Evolutionary conservation across 2,888 invertebrate genomes (phyloP), one percentile per base, ranked within the genome.

Genomic region (Hydropsyche betteni): DNA sequence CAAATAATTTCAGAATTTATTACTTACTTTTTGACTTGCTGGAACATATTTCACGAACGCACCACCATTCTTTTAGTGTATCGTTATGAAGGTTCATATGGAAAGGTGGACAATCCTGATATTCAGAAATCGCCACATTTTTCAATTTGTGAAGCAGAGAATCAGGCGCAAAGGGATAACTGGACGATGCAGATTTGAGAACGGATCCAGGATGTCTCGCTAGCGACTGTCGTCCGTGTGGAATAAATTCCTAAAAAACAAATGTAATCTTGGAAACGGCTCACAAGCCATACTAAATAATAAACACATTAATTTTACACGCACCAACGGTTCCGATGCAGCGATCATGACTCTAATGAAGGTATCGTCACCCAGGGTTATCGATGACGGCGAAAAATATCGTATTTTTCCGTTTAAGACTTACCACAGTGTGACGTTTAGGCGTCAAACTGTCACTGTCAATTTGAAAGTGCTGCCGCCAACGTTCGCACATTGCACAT

Each of bases 311-410:
- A n/a, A 72, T 44, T 10, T 58, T 3, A 16, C 12, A 73, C 58
- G 4, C 86, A 93, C 94, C 94, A 94, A 90, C 87, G 94, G 94
- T 88, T 94, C 94, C 87, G 94, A 93, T 88, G 94, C 94, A 90
- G 94, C 93, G 87, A 95, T 94, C 94, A 95, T 95, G 87, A 85
- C 90, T 87, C 91, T 16, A 71, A 16, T 24, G 38, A 10, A 44
- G 44, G 44, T 10, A 6, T 44, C 44, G 44, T 44, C 44, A 44
- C 44, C 44, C 44, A 44, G 44, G 44, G 3, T 44, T 44, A 10
- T 44, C 44, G 44, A 10, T 10, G 10, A 44, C 3, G 7, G 6
- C 10, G 44, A 44, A 44, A 44, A 44, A 24, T 24, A 24, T 24
- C 44, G 44, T 44, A 8, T 44, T 44, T 44, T 44, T 44, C 44